Evolutionary conservation across 2,888 invertebrate species (phyloP).

Genomic region (Saturnia japonica): DNA sequence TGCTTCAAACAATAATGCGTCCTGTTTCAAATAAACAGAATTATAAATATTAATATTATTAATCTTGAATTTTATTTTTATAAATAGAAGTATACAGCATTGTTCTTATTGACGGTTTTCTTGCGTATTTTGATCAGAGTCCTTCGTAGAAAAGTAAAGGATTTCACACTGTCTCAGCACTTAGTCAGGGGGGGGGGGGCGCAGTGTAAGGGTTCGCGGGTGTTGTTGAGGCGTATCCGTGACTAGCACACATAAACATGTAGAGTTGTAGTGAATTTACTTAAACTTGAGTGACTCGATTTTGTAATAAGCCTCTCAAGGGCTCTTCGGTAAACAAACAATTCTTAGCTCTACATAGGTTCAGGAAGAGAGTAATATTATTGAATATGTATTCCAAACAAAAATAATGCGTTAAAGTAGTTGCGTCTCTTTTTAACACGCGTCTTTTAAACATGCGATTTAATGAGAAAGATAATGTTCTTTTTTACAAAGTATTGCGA

Average conservation of each 20-base stretch:
- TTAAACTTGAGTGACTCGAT: neutral
- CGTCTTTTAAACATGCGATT: no score
- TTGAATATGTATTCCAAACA: neutral
- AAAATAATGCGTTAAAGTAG: no score
- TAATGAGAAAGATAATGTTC: no score
- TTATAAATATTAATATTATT: no score
- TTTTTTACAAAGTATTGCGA: no score
- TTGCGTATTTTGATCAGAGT: no score
- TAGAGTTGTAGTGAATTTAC: neutral
- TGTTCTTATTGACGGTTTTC: no score
- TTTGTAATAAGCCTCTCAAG: neutral
- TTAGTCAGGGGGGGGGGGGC: neutral
- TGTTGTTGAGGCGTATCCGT: neutral
- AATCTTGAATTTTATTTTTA: no score
- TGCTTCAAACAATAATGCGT: no score
- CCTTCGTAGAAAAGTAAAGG: neutral
- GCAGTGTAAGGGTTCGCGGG: neutral
- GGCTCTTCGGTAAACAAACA: neutral
- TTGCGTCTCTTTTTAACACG: no score
- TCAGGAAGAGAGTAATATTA: neutral
- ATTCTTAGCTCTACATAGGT: neutral
- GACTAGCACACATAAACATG: neutral
- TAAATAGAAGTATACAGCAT: no score
- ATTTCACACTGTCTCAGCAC: neutral
- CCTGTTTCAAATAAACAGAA: no score